These are phyloP conservation scores for Drosophila greeni DNA, from an alignment of 2,888 invertebrate genomes.

Conservation along the genomic window DNA sequence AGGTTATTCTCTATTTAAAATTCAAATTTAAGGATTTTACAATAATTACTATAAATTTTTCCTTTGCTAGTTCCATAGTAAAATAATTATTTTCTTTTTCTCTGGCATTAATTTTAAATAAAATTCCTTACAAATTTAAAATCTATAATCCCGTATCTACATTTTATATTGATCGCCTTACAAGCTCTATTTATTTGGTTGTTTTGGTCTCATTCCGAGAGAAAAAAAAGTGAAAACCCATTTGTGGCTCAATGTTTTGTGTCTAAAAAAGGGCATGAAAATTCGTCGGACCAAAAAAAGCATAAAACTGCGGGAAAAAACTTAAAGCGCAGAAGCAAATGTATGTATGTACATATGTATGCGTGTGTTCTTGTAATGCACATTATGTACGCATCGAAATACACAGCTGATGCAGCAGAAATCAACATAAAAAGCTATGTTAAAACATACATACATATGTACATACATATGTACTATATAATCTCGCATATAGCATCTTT, in stretches of 20 bases:
- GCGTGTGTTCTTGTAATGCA: conserved; percentile 5
- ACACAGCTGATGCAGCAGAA: conserved; percentile 12
- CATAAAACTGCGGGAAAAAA: conserved; percentile 20
- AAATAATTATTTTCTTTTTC: no score
- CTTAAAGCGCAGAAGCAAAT: conserved; percentile 25
- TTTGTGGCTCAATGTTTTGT: conserved; percentile 25
- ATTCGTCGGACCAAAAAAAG: conserved; percentile 30
- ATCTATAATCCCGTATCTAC: background rate
- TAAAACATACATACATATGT: background rate
- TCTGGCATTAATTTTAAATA: no score
- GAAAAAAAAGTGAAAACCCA: conserved; percentile 29
- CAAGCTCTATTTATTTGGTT: background rate
- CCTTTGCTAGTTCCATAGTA: background rate
- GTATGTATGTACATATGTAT: background rate
- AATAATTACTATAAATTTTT: background rate
- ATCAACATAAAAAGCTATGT: conserved; percentile 11
- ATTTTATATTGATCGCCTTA: background rate
- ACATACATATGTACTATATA: background rate
- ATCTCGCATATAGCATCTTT: background rate
- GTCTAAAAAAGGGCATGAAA: conserved; percentile 35
- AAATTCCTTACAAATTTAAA: background rate
- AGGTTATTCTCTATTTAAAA: background rate
- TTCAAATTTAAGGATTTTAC: no score
- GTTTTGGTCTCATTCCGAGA: background rate
- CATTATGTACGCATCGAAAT: conserved; percentile 12